Base-by-base conservation (phyloP, 2,888 invertebrate species). In the Epirrhoe alternata region DNA sequence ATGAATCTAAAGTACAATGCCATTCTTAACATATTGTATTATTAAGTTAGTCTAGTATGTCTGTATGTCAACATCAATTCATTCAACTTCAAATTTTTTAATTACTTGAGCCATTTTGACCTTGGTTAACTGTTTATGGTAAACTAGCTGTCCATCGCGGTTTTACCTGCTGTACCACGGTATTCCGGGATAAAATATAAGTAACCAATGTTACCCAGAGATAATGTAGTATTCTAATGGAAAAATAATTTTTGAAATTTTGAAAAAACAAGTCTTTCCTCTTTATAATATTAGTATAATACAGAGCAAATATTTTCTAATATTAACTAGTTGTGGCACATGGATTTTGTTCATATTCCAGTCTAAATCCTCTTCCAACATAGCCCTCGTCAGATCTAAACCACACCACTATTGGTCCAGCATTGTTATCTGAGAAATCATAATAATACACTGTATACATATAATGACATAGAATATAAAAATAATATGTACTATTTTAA, bases 341-440 rank as follows among this genome's bases (percentile, higher is more conserved):
- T 57, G 91, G 85, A 82, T 96, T 95, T 85, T 97, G 97, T 77
- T 94, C 94, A 84, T 96, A 97, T 76, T 93, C 89, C 58, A 97
- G 80, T 77, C 94, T 95, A 84, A 97, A 97, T 1, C 97, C 97
- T 70, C 95, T 89, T 45, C 96, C 96, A 49, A 95, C 95, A 69
- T 94, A 94, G 47, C 94, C 92, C 64, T 93, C 94, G 78, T 96
- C 95, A 12, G 95, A 95, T 81, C 95, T 93, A 74, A 97, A 95
- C 85, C 95, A 94, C 66, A 97, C 87, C 16, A 95, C 91, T 74
- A 96, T 95, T 7, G 97, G 97, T 17, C 97, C 97, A 53, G 94
- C 94, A 73, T 94, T 94, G 38, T 85, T 91, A 89, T 96, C 96
- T 95, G 88, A 61, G 87, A 88, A 72, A 31, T 30, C 14, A 49